Percentiles rank a stretch among this genome's conserved stretches.
Conservation (phyloP, 2,888 invertebrate species). For the Idaea biselata region DNA sequence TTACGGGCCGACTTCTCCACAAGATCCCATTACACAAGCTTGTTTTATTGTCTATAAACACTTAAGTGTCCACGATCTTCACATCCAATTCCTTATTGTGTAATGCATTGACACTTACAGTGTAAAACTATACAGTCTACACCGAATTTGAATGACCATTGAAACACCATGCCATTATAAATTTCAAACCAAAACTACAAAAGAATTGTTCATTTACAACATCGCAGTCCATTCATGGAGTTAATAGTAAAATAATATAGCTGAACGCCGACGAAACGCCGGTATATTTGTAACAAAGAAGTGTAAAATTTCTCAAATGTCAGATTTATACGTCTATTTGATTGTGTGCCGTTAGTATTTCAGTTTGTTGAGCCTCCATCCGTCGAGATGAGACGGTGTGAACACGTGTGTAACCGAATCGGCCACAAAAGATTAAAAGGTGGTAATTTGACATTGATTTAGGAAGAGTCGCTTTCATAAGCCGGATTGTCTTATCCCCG, state of each 20-base stretch:
- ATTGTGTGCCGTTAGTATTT: slow-evolving; percentile 51
- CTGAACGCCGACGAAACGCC: slow-evolving; percentile 43
- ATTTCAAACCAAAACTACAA: slow-evolving; percentile 55
- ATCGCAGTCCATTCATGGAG: slow-evolving; percentile 55
- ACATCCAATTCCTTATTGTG: slow-evolving; percentile 41
- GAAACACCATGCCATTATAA: slow-evolving; percentile 50
- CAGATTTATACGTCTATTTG: slow-evolving; percentile 59
- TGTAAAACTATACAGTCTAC: slow-evolving; percentile 43
- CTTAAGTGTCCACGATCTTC: slow-evolving; percentile 60
- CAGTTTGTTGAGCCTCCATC: slow-evolving; percentile 50
- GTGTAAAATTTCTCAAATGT: slow-evolving; percentile 75
- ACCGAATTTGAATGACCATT: slow-evolving; percentile 44
- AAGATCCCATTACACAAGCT: slow-evolving; percentile 66
- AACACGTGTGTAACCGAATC: slow-evolving; percentile 76
- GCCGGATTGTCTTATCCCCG: slow-evolving; percentile 66
- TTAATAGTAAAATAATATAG: slow-evolving; percentile 67
- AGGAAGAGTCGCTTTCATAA: slow-evolving; percentile 69
- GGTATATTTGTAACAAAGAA: slow-evolving; percentile 67
- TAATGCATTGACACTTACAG: slow-evolving; percentile 36
- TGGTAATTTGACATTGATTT: slow-evolving; percentile 80
- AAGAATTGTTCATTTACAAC: slow-evolving; percentile 65
- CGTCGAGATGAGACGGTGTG: slow-evolving; percentile 32
- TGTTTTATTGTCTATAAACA: slow-evolving; percentile 71
- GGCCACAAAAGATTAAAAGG: slow-evolving; percentile 75
- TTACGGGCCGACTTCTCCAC: slow-evolving; percentile 46